These are phyloP conservation scores for Sesia apiformis DNA, from an alignment of 2,888 invertebrate genomes.

Conservation along the genomic window DNA sequence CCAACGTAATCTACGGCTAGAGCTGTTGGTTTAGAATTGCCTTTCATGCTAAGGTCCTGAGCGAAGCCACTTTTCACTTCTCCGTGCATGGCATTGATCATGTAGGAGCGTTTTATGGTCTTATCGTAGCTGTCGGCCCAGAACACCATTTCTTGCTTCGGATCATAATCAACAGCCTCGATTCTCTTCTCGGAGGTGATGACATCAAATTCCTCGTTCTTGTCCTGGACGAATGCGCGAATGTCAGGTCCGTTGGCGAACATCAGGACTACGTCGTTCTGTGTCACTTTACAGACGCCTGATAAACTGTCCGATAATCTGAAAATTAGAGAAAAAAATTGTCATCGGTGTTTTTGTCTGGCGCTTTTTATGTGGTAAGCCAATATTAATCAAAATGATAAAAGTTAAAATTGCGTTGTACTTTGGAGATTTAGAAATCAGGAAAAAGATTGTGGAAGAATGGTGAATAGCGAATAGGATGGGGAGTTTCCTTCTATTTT, in stretches of 20 bases:
- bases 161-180: slow-evolving; percentile 93
- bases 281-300: slow-evolving; percentile 86
- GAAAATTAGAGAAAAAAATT: slow-evolving; percentile 12
- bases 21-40: slow-evolving; percentile 88
- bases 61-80: slow-evolving; percentile 87
- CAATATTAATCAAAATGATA: too few species aligned
- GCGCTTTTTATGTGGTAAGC: neutral
- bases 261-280: slow-evolving; percentile 79
- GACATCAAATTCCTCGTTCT: slow-evolving; percentile 82
- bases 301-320: slow-evolving; percentile 82
- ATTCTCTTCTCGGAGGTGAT: slow-evolving; percentile 91
- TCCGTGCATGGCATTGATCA: slow-evolving; percentile 86
- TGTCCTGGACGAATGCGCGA: slow-evolving; percentile 79
- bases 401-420: too few species aligned
- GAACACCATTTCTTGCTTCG: slow-evolving; percentile 87
- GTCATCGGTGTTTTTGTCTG: neutral
- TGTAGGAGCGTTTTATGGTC: slow-evolving; percentile 92
- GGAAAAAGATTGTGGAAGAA: too few species aligned
- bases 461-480: too few species aligned
- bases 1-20: slow-evolving; percentile 96
- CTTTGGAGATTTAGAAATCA: too few species aligned
- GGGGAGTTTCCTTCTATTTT: too few species aligned
- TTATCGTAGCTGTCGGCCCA: slow-evolving; percentile 96
- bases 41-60: slow-evolving; percentile 90
- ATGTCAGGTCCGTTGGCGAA: slow-evolving; percentile 92